Percentiles rank a stretch among this genome's conserved stretches.
These are phyloP conservation scores for Phyllotis vaccarum DNA, from an alignment of 2,797 vertebrate genomes.

Conservation along the genomic window DNA sequence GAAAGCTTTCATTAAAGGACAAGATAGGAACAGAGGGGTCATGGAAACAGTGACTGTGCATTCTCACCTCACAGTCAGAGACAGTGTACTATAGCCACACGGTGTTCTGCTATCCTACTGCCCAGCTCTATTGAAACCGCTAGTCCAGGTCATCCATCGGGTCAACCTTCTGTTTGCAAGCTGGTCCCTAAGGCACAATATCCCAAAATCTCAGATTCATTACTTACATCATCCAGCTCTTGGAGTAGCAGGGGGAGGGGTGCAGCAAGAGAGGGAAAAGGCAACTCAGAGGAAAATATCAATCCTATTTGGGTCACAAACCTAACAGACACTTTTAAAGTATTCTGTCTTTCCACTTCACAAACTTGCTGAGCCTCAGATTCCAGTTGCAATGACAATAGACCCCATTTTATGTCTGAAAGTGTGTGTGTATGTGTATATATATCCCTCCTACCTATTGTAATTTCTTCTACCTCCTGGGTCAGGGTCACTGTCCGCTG, in stretches of 20 bases:
- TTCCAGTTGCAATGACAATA: neutral
- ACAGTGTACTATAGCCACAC: neutral
- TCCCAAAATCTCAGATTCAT: neutral
- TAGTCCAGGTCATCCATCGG: neutral
- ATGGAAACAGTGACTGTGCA: neutral
- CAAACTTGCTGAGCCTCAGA: neutral
- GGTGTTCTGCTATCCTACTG: neutral
- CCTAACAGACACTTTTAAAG: neutral
- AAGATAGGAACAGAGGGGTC: neutral
- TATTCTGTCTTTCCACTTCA: no score
- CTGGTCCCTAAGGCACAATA: neutral
- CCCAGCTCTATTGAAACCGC: neutral
- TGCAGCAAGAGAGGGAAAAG: neutral
- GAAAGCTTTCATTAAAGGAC: neutral
- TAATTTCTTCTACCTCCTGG: neutral
- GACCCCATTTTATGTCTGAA: neutral
- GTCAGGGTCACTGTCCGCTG: neutral
- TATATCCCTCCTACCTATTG: neutral
- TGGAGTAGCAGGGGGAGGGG: no score
- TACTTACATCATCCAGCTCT: neutral
- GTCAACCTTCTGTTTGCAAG: neutral
- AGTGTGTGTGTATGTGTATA: neutral
- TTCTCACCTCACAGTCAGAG: neutral
- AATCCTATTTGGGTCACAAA: neutral
- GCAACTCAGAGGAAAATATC: neutral